These are phyloP conservation scores for Brachyopa scutellaris DNA, from an alignment of 2,888 invertebrate genomes.

Conservation along the genomic window DNA sequence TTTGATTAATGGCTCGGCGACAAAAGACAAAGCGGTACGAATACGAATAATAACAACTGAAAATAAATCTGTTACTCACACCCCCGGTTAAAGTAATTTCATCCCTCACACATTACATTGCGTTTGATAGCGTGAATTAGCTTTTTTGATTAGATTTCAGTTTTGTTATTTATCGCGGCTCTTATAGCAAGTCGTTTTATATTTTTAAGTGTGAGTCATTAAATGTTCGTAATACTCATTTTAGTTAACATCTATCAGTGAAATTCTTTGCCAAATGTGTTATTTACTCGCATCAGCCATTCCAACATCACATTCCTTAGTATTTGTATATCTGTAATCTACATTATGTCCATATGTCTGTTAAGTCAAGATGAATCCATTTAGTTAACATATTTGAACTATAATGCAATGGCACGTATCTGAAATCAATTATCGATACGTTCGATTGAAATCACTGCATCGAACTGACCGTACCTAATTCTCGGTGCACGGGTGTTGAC, in stretches of 20 bases:
- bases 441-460: conserved; percentile 43
- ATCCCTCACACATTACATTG: background rate
- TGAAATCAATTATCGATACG: conserved; percentile 46
- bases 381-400: conserved; percentile 39
- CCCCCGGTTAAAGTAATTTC: background rate
- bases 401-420: conserved; percentile 5
- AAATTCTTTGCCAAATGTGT: conserved; percentile 1
- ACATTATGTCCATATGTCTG: background rate
- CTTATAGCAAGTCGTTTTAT: background rate
- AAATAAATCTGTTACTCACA: too few species aligned
- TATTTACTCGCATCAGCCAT: background rate
- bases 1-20: too few species aligned
- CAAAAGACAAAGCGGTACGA: too few species aligned
- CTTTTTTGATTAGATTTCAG: background rate
- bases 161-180: background rate
- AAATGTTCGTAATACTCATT: background rate
- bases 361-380: conserved; percentile 43
- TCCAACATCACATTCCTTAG: background rate
- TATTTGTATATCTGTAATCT: too few species aligned
- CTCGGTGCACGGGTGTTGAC: background rate
- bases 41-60: too few species aligned
- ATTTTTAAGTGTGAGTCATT: conserved; percentile 17
- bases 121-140: too few species aligned
- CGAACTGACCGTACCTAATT: conserved; percentile 20
- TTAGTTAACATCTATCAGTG: conserved; percentile 9